Evolutionary conservation across 53 echinoderm and acorn worm genomes (phyloP), one percentile per base, ranked within the genome.

Genomic region (Echinometra lucunter): DNA sequence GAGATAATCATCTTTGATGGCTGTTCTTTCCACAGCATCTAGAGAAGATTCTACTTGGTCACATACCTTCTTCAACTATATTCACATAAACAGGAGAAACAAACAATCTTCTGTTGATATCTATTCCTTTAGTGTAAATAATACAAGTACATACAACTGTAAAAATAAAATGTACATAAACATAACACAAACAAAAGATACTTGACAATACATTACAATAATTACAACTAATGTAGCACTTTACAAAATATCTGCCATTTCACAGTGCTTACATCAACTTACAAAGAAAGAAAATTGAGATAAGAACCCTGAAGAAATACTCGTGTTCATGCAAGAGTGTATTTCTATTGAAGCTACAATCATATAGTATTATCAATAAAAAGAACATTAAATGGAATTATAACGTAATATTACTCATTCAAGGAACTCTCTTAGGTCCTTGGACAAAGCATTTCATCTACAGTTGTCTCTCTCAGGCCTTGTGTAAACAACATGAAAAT

Each of bases 1-100:
- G 0, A 63, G 85, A 82, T 94, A 94, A 58, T 94, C 94, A 85
- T 94, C 94, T 56, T 82, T 40, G 66, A 94, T 85, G 85, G 94
- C 94, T n/a, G 94, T 94, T 28, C 23, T 58, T 38, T 82, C 94
- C 16, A 94, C 60, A 2, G 44, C 16, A 38, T 94, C 94, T 25
- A 94, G 94, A 35, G 94, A 82, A 11, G 60, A 17, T 19, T 38
- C 66, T 13, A 85, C 45, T 44, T 82, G 83, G 27, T 83, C 66
- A 58, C 57, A 94, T 12, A 42, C 44, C 45, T 60, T 58, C 58
- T 85, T 94, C 85, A 94, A n/a, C 94, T 94, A 47, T 40, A 78
- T 40, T 5, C 38, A 78, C 18, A 78, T 40, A 38, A 72, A 78
- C 19, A 78, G 17, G 35, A n/a, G n/a, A 72, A 72, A 72, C 12